Percentiles rank a stretch among this genome's conserved stretches.
phyloP scores from a whole-genome alignment of 1,140 invertebrate species.

The Caenorhabditis remanei region DNA sequence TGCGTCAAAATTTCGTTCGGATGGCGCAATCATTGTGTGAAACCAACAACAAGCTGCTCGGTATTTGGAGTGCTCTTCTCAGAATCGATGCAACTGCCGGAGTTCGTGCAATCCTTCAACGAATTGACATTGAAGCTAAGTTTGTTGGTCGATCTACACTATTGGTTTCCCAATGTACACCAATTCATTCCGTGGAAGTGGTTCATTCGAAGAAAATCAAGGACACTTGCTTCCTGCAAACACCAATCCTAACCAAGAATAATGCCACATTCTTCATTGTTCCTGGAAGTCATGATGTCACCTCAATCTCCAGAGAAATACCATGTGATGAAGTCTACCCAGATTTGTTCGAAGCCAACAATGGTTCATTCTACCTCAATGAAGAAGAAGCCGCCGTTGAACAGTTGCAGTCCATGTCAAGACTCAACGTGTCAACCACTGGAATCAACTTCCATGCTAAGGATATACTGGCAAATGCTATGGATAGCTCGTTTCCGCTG shows the following conservation, averaged over 20 bases:
- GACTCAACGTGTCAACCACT: not conserved
- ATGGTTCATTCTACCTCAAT: not conserved
- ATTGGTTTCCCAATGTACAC: not conserved
- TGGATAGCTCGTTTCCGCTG: not conserved
- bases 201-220: not conserved
- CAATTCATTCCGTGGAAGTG: not conserved
- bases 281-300: not conserved
- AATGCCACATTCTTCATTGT: not conserved
- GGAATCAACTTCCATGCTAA: not conserved
- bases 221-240: not conserved
- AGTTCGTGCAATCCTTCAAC: not conserved
- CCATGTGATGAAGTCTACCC: not conserved
- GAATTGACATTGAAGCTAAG: not conserved
- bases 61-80: not conserved
- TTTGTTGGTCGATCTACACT: not conserved
- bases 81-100: not conserved
- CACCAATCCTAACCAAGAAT: not conserved
- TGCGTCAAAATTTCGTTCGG: not conserved
- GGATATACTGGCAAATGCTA: not conserved
- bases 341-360: not conserved
- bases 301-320: not conserved
- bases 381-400: not conserved
- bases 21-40: not conserved
- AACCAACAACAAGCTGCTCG: not conserved
- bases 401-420: not conserved